phyloP scores from a whole-genome alignment of 2,888 invertebrate genomes.

The Phasia obesa region DNA sequence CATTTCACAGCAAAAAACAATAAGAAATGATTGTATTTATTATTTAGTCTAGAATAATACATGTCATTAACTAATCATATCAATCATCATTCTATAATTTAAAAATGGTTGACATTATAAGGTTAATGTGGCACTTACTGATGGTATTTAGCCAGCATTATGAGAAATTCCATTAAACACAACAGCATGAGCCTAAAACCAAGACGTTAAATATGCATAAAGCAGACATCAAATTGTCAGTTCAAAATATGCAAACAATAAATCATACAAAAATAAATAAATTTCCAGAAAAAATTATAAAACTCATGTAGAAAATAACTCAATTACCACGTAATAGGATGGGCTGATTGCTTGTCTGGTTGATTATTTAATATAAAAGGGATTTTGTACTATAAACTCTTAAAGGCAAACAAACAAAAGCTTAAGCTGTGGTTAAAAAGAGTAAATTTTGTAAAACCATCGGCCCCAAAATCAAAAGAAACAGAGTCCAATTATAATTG shows the following conservation, averaged over 20 bases:
- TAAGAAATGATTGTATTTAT: no score
- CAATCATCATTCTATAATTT: constrained; percentile 61
- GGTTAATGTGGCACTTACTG: constrained; percentile 69
- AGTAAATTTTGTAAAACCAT: no score
- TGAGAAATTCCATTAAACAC: constrained; percentile 41
- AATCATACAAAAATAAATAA: constrained; percentile 58
- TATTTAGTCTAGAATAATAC: no score
- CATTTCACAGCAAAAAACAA: no score
- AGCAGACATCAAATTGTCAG: constrained; percentile 69
- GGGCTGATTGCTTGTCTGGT: constrained; percentile 14
- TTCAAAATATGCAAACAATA: constrained; percentile 67
- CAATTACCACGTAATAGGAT: constrained; percentile 61
- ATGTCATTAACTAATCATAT: no score
- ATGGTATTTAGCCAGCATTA: no score
- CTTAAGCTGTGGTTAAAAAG: neutral
- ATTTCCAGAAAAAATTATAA: constrained; percentile 28
- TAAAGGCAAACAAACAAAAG: constrained; percentile 46
- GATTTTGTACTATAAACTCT: constrained; percentile 61
- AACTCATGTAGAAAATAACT: constrained; percentile 57
- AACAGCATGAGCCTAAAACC: neutral
- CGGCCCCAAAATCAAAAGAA: no score
- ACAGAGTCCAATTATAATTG: no score
- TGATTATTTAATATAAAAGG: constrained; percentile 68
- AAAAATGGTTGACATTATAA: constrained; percentile 69
- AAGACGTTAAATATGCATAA: constrained; percentile 33